Evolutionary conservation across 2,888 invertebrate species (phyloP).

Genomic region (Ochropleura leucogaster): DNA sequence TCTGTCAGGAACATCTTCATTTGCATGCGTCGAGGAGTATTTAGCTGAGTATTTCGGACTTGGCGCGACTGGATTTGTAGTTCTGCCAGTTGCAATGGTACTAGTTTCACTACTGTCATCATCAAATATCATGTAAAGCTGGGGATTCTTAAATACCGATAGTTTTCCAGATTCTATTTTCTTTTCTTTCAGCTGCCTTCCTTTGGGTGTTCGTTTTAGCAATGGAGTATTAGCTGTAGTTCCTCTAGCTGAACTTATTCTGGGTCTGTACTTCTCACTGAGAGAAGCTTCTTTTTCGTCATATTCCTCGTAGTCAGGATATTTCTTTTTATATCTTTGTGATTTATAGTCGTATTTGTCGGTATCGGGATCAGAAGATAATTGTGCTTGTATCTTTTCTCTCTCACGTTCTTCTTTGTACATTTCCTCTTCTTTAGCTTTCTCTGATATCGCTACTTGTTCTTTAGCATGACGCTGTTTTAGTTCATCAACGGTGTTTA

Average conservation of each 20-base stretch:
- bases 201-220: constrained; percentile 60
- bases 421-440: constrained; percentile 82
- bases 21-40: constrained; percentile 57
- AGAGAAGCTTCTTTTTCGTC: constrained; percentile 71
- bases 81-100: constrained; percentile 47
- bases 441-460: constrained; percentile 81
- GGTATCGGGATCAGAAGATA: constrained; percentile 51
- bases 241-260: constrained; percentile 56
- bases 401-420: constrained; percentile 80
- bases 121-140: constrained; percentile 76
- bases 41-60: constrained; percentile 68
- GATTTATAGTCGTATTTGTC: constrained; percentile 74
- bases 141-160: constrained; percentile 84
- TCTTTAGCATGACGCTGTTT: constrained; percentile 84
- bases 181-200: constrained; percentile 65
- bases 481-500: constrained; percentile 83
- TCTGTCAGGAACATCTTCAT: constrained; percentile 71
- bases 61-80: background rate
- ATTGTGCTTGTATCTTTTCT: constrained; percentile 66
- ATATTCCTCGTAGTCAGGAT: constrained; percentile 81
- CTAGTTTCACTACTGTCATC: constrained; percentile 73
- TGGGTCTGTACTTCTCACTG: constrained; percentile 77
- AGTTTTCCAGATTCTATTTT: constrained; percentile 73
- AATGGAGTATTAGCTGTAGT: constrained; percentile 54
- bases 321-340: constrained; percentile 42